Evolutionary conservation across 2,888 invertebrate species (phyloP).

Genomic region (Morpho deidamia): DNA sequence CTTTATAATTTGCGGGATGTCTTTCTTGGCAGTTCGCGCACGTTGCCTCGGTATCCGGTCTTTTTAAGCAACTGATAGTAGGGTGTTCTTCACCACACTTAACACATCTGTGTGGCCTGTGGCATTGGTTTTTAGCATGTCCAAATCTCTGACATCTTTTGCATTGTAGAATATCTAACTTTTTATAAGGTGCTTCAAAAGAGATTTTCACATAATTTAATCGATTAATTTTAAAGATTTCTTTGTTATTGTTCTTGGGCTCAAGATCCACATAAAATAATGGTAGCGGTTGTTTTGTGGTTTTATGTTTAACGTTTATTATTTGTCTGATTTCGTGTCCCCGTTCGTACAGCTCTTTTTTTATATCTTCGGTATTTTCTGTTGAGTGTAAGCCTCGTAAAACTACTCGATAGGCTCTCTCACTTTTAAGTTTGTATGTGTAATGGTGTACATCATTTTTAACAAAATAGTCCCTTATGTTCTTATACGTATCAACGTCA

Average conservation of each 20-base stretch:
- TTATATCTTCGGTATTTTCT: conserved; percentile 13
- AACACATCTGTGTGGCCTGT: conserved; percentile 25
- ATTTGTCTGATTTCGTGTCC: conserved; percentile 17
- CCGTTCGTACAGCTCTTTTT: conserved; percentile 9
- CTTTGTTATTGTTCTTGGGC: conserved; percentile 25
- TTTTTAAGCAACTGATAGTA: conserved; percentile 19
- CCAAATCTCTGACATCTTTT: conserved; percentile 28
- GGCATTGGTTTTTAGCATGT: conserved; percentile 27
- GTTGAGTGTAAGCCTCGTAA: conserved; percentile 15
- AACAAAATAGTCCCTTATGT: conserved; percentile 12
- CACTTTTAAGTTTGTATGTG: conserved; percentile 21
- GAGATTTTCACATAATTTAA: conserved; percentile 14
- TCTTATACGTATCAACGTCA: conserved; percentile 14
- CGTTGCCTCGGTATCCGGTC: conserved; percentile 21
- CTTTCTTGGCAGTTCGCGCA: conserved; percentile 28
- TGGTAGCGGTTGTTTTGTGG: conserved; percentile 22
- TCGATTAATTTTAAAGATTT: conserved; percentile 16
- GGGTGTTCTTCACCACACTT: conserved; percentile 24
- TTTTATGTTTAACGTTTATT: conserved; percentile 14
- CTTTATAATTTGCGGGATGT: conserved; percentile 10
- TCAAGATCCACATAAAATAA: conserved; percentile 28
- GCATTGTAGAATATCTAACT: conserved; percentile 24
- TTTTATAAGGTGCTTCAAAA: conserved; percentile 26
- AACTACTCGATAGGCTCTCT: conserved; percentile 21
- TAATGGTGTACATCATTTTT: conserved; percentile 11